Evolutionary conservation across 2,888 invertebrate species (phyloP), one percentile per base, ranked within the genome.

Genomic region (Noctua comes): DNA sequence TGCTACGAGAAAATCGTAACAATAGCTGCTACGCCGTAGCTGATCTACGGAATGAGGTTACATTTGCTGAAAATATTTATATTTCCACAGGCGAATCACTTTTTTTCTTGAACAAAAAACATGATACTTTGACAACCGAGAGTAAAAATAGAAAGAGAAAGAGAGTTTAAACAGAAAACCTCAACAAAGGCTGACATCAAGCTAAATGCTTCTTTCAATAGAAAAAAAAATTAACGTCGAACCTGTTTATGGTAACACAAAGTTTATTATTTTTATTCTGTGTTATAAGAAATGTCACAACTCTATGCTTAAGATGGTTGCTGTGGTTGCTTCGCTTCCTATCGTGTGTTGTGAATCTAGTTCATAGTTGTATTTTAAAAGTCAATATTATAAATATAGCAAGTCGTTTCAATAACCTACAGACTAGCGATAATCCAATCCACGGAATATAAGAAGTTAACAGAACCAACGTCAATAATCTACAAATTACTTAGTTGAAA

Each of bases 1-100:
- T 59, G 66, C 85, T 82, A 80, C 85, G 74, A 64, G 31, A n/a
- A 54, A 72, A 59, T 31, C 36, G 86, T 85, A 83, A 51, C 31
- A 18, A 13, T 31, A 48, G 36, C 59, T 11, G 13, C 51, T 85
- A 83, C 86, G 82, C 51, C 82, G 85, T 82, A 82, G 80, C 24
- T 16, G 16, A 27, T 27, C 31, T n/a, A 68, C 8, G 40, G 4
- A 27, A 27, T 46, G 43, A 36, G 11, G 18, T 27, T 31, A 54
- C 18, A 36, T 8, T 27, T 68, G 3, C 31, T 54, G 13, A 7
- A 6, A 2, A 16, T 27, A 24, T n/a, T 51, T 24, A 40, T 43
- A 40, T 59, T 70, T n/a, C 18, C 7, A 7, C 18, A 31, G 18
- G 27, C 27, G 8, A 24, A 16, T 21, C n/a, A 18, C 1, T 46